Evolutionary conservation across 2,113 vertebrate genomes (phyloP).

Genomic region (Syrmaticus mikado): DNA sequence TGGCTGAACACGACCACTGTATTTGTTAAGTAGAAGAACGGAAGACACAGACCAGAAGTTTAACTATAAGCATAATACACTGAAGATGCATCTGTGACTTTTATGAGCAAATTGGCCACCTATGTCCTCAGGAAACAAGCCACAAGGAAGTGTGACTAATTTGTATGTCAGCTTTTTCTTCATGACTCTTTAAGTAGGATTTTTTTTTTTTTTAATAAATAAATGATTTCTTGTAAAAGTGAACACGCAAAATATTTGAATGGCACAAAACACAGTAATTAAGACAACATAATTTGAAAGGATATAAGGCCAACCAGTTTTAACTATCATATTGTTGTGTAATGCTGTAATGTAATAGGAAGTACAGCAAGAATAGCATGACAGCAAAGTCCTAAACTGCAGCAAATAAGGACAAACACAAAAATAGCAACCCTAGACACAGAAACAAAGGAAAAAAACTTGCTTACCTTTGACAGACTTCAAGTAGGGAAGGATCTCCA

Average conservation of each 20-base stretch:
- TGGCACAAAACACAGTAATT: background rate
- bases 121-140: slow-evolving; percentile 29
- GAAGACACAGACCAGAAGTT: background rate
- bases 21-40: background rate
- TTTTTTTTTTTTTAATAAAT: background rate
- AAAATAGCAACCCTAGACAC: too few species aligned
- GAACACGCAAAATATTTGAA: background rate
- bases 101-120: slow-evolving; percentile 33
- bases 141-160: slow-evolving; percentile 62
- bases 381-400: too few species aligned
- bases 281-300: background rate
- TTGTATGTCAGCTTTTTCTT: slow-evolving; percentile 46
- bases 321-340: background rate
- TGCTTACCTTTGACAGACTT: too few species aligned
- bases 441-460: too few species aligned
- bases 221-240: background rate
- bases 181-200: background rate
- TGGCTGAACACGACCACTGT: background rate
- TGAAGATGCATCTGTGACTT: background rate
- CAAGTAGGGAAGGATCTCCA: too few species aligned
- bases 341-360: too few species aligned
- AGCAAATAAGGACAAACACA: too few species aligned
- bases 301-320: background rate
- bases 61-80: background rate
- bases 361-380: too few species aligned